Conservation (phyloP, 30 jellyfish, hydroid and myxozoan genomes). For the Cassiopea andromeda region DNA sequence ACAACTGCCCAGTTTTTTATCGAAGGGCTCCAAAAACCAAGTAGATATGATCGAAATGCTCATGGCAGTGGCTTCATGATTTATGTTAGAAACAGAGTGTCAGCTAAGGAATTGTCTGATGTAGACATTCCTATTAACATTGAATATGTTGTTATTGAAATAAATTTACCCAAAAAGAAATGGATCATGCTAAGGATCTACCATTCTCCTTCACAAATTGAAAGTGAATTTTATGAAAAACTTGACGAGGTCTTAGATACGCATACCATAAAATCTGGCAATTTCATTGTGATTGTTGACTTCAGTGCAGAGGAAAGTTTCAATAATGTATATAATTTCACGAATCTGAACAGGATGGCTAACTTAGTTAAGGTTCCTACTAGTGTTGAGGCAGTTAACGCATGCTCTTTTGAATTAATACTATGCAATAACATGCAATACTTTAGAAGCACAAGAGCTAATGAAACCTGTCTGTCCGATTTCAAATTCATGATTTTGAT, state of each 20-base stretch:
- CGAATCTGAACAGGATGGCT: conserved; percentile 24
- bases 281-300: conserved; percentile 30
- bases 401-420: conserved; percentile 10
- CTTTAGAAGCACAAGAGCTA: conserved; percentile 15
- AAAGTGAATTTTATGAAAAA: conserved; percentile 21
- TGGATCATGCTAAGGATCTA: conserved; percentile 45
- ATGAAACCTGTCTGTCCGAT: conserved; percentile 26
- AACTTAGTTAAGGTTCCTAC: conserved; percentile 15
- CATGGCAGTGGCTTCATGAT: too few species aligned
- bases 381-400: background rate
- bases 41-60: too few species aligned
- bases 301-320: conserved; percentile 27
- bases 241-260: conserved; percentile 16
- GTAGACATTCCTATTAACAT: too few species aligned
- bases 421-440: background rate
- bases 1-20: too few species aligned
- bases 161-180: conserved; percentile 43
- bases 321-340: conserved; percentile 29
- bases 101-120: too few species aligned
- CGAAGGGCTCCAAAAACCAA: too few species aligned
- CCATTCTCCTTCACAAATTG: conserved; percentile 9
- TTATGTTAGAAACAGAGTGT: too few species aligned
- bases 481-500: conserved; percentile 26
- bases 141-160: conserved; percentile 22
- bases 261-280: conserved; percentile 20